phyloP scores from a whole-genome alignment of 2,888 invertebrate species.

The Isoperla grammatica region DNA sequence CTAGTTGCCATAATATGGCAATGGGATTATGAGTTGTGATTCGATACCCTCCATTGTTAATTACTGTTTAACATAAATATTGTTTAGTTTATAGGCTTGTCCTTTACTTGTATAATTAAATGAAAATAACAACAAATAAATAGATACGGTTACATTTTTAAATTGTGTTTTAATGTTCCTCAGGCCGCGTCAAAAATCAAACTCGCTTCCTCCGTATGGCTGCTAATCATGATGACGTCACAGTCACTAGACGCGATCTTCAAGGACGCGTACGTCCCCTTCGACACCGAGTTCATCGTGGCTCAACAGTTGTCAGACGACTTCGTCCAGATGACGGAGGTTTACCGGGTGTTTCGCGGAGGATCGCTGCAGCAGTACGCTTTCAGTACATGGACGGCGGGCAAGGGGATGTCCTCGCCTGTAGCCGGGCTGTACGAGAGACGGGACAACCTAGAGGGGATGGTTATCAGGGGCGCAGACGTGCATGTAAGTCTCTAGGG shows the following conservation, averaged over 20 bases:
- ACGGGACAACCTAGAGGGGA: background rate
- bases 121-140: too few relatives aligned
- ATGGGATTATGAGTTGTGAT: too few relatives aligned
- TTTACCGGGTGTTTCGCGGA: background rate
- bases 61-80: too few relatives aligned
- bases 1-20: too few relatives aligned
- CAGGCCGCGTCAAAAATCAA: background rate
- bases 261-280: slow-evolving; percentile 5
- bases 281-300: slow-evolving; percentile 14
- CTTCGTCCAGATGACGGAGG: background rate
- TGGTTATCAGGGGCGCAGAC: background rate
- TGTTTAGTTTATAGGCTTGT: too few relatives aligned
- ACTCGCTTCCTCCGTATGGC: slow-evolving; percentile 7
- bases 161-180: too few relatives aligned
- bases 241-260: background rate
- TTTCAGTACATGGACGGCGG: background rate
- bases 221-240: slow-evolving; percentile 12
- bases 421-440: background rate
- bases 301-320: background rate
- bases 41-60: too few relatives aligned
- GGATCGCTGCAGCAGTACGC: background rate
- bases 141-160: too few relatives aligned
- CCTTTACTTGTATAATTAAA: too few relatives aligned
- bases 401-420: background rate
- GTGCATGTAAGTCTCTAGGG: background rate